These are phyloP conservation scores for Remorina albescens DNA, from an alignment of 2,797 vertebrate genomes.

Conservation along the genomic window DNA sequence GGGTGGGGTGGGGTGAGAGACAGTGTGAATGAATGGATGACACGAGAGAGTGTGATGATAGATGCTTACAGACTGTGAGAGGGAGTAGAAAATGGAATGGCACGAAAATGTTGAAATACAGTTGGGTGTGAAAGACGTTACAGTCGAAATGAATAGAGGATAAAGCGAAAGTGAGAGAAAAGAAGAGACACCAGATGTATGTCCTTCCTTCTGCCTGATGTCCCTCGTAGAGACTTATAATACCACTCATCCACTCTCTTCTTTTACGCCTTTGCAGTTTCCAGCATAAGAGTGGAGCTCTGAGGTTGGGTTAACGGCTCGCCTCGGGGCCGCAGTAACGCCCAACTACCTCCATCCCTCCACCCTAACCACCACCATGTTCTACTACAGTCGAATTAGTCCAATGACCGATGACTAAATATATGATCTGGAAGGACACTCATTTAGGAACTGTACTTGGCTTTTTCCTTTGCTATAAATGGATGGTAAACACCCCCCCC, in stretches of 20 bases:
- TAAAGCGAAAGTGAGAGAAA: conserved; percentile 49
- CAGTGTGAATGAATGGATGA: conserved; percentile 59
- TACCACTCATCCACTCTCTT: conserved; percentile 47
- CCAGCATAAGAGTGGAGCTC: conserved; percentile 75
- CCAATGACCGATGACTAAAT: neutral
- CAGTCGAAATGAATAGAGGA: conserved; percentile 61
- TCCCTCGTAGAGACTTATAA: conserved; percentile 75
- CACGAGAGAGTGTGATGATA: conserved; percentile 47
- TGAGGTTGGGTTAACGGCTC: conserved; percentile 84
- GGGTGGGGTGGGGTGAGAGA: conserved; percentile 69
- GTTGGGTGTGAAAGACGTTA: conserved; percentile 37
- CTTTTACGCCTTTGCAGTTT: conserved; percentile 83
- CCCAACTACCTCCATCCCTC: conserved; percentile 1
- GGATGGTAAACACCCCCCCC: neutral
- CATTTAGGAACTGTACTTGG: neutral
- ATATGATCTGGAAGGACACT: neutral
- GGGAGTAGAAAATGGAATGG: conserved; percentile 45
- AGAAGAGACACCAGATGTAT: conserved; percentile 46
- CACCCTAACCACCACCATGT: conserved; percentile 3
- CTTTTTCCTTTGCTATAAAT: neutral
- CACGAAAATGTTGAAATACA: conserved; percentile 42
- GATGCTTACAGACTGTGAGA: conserved; percentile 11
- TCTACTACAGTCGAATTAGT: conserved; percentile 36
- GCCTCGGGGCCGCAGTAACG: conserved; percentile 75
- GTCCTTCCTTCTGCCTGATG: conserved; percentile 85